These are phyloP conservation scores for Paralinhomoeus sp. DNA, from an alignment of 2,888 invertebrate species.

Conservation along the genomic window DNA sequence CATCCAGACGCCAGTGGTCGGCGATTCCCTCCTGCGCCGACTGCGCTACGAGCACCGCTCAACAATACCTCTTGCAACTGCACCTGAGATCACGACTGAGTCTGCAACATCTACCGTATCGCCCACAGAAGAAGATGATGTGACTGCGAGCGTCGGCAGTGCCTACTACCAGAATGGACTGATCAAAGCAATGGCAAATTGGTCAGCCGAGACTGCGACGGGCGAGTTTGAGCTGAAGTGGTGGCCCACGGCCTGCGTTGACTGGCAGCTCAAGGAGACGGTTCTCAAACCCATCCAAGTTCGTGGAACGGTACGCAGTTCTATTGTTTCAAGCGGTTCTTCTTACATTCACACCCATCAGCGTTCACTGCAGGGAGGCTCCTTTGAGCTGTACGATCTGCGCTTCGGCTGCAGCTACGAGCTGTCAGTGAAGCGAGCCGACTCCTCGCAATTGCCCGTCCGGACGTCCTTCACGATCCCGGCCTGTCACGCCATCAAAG, in stretches of 20 bases:
- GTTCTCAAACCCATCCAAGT: too few species aligned
- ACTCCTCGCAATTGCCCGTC: too few species aligned
- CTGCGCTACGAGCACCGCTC: not conserved
- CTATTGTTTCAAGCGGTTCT: too few species aligned
- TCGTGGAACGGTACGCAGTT: too few species aligned
- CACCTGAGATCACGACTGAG: not conserved
- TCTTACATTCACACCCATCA: too few species aligned
- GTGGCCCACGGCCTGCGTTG: too few species aligned
- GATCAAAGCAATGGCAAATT: conserved; percentile 12
- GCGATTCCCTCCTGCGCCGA: not conserved
- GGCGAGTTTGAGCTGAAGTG: too few species aligned
- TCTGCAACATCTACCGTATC: too few species aligned
- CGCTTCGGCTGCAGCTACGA: conserved; percentile 20
- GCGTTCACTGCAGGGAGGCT: too few species aligned
- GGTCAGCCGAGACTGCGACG: too few species aligned
- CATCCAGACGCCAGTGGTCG: not conserved
- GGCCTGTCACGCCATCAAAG: not conserved
- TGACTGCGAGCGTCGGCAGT: conserved; percentile 6
- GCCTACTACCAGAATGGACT: conserved; percentile 15
- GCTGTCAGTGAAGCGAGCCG: conserved; percentile 8
- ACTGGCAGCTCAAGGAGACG: too few species aligned
- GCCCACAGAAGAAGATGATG: too few species aligned
- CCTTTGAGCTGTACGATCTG: conserved; percentile 18
- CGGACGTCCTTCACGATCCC: not conserved
- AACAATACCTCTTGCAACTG: not conserved